Evolutionary conservation across 2,797 vertebrate genomes (phyloP).

Genomic region (Pteronotus mesoamericanus): DNA sequence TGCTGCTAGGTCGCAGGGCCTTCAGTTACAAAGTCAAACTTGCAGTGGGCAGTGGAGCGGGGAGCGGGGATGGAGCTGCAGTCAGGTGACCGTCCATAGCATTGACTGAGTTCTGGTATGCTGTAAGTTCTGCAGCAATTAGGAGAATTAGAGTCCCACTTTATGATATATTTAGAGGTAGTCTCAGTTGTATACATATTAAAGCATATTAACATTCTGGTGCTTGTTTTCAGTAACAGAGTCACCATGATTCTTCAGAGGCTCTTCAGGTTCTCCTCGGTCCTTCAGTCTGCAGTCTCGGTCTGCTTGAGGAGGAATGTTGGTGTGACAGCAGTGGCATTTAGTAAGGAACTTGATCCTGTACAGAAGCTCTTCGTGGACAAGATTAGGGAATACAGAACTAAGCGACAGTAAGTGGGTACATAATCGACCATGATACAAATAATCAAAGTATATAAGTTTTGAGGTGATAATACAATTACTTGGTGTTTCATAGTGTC

Average conservation of each 20-base stretch:
- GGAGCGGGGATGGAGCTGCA: background rate
- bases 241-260: conserved; percentile 88
- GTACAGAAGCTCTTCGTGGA: conserved; percentile 95
- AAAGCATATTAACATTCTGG: background rate
- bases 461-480: background rate
- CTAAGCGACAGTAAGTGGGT: conserved; percentile 89
- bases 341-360: conserved; percentile 91
- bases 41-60: background rate
- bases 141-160: background rate
- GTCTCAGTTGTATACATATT: background rate
- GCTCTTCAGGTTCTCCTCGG: conserved; percentile 85
- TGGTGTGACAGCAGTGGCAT: conserved; percentile 89
- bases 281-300: conserved; percentile 82
- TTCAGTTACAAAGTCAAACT: background rate
- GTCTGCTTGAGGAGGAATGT: conserved; percentile 90
- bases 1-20: background rate
- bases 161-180: background rate
- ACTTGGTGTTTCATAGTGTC: background rate
- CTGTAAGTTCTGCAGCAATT: background rate
- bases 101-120: background rate
- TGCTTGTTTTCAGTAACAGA: conserved; percentile 23
- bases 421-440: background rate
- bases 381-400: conserved; percentile 90
- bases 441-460: background rate
- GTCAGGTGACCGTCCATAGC: background rate